A percentile compares a stretch with the other conserved stretches of the same genome.
Evolutionary conservation across 2,888 invertebrate species (phyloP).

Genomic region (Lypha dubia): DNA sequence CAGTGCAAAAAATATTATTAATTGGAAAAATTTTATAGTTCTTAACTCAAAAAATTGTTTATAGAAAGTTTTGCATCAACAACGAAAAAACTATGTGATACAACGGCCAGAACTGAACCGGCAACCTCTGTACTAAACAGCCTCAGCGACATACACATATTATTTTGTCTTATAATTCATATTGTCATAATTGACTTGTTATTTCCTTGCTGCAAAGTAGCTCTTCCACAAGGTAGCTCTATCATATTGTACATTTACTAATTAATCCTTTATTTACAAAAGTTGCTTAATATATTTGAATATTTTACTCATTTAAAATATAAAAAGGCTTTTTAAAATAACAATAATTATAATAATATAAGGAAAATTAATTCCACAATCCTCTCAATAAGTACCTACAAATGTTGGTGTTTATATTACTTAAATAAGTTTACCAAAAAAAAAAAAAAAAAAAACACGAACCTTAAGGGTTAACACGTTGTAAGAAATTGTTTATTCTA

Average conservation of each 20-base stretch:
- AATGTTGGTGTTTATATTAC: conserved; percentile 10
- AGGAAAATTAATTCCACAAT: neutral
- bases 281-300: neutral
- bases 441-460: neutral
- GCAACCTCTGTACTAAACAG: no score
- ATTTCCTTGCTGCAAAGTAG: neutral
- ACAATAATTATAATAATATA: no score
- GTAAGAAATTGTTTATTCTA: conserved; percentile 47
- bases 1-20: no score
- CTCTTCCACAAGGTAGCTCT: no score
- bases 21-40: no score
- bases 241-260: neutral
- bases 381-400: conserved; percentile 3
- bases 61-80: no score
- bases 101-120: no score
- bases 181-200: neutral
- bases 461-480: conserved; percentile 36
- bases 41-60: no score
- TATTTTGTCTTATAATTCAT: neutral
- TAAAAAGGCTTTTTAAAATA: neutral
- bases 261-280: neutral
- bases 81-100: no score
- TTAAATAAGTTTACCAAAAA: neutral
- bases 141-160: no score
- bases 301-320: neutral